phyloP scores from a whole-genome alignment of 2,888 invertebrate species.

The Spatulosminthurus flaviceps region DNA sequence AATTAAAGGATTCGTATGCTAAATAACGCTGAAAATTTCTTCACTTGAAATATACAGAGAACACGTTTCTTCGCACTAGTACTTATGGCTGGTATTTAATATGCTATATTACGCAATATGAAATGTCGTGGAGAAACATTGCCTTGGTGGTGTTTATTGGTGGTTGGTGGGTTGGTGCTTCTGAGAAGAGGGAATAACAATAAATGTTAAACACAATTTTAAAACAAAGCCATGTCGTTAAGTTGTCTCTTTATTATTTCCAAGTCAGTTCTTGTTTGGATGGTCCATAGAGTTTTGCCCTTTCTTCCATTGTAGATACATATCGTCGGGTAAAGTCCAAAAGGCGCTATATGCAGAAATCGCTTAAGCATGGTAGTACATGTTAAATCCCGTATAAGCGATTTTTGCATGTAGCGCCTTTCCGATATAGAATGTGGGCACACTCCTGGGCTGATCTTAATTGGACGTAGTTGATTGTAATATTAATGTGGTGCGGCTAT shows the following conservation, averaged over 20 bases:
- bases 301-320: too few species aligned
- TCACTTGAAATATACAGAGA: background rate
- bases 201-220: constrained; percentile 45
- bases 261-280: constrained; percentile 18
- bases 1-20: constrained; percentile 51
- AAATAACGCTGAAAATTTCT: constrained; percentile 48
- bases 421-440: background rate
- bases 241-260: background rate
- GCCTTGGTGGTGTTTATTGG: too few species aligned
- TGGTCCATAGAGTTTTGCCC: background rate
- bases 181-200: constrained; percentile 40
- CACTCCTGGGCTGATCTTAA: background rate
- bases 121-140: too few species aligned
- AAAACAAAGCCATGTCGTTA: constrained; percentile 41
- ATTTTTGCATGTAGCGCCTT: too few species aligned
- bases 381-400: too few species aligned
- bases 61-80: too few species aligned
- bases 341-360: too few species aligned
- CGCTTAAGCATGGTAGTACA: too few species aligned
- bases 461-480: background rate
- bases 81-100: too few species aligned
- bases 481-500: background rate
- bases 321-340: too few species aligned
- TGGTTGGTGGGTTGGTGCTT: too few species aligned
- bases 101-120: too few species aligned